Evolutionary conservation across 1,140 invertebrate genomes (phyloP).

Genomic region (Bombus haemorrhoidalis): DNA sequence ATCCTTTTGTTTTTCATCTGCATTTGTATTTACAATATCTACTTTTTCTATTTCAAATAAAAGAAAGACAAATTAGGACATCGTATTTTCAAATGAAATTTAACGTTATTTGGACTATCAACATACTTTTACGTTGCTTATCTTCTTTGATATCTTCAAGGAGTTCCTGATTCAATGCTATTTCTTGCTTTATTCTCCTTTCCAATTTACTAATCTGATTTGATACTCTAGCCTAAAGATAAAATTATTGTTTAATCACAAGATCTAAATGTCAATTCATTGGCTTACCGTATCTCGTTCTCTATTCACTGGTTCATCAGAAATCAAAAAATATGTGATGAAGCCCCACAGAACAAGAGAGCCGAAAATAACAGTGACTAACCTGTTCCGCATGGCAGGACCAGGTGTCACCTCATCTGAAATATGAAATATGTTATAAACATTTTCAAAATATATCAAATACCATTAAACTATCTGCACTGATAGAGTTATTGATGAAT

Average conservation of each 20-base stretch:
- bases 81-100: not conserved
- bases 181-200: slow-evolving; percentile 73
- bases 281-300: slow-evolving; percentile 66
- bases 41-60: slow-evolving; percentile 19
- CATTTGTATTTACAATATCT: not conserved
- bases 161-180: slow-evolving; percentile 73
- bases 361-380: slow-evolving; percentile 77
- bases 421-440: slow-evolving; percentile 19
- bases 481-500: not conserved
- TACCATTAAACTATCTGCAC: not conserved
- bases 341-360: slow-evolving; percentile 78
- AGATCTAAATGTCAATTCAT: not conserved
- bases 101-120: not conserved
- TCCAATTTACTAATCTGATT: slow-evolving; percentile 76
- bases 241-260: slow-evolving; percentile 1
- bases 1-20: not conserved
- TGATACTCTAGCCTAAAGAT: slow-evolving; percentile 65
- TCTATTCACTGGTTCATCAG: slow-evolving; percentile 75
- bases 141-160: slow-evolving; percentile 67
- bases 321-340: slow-evolving; percentile 79
- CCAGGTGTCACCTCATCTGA: slow-evolving; percentile 78
- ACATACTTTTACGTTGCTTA: slow-evolving; percentile 70
- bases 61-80: not conserved
- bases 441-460: not conserved
- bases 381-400: slow-evolving; percentile 80